Percentiles rank a stretch among this genome's conserved stretches.
Evolutionary conservation across 2,888 invertebrate species (phyloP).

Genomic region (Drosophila leonis): DNA sequence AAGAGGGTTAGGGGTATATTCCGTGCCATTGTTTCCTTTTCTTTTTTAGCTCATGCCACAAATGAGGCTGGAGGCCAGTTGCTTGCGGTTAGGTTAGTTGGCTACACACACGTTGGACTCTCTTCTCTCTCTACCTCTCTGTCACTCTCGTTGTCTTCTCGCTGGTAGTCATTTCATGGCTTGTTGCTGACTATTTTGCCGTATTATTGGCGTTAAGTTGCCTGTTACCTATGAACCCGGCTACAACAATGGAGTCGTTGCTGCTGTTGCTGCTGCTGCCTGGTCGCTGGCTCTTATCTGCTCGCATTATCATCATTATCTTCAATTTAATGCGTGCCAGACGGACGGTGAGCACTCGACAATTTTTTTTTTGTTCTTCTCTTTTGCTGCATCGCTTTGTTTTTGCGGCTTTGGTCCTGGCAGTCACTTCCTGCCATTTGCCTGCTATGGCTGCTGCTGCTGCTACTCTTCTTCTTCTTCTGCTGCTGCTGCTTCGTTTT

Average conservation of each 20-base stretch:
- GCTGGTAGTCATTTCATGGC: constrained; percentile 68
- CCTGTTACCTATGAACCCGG: constrained; percentile 72
- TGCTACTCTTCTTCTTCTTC: not conserved
- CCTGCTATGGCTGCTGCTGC: constrained; percentile 16
- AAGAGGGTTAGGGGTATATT: constrained; percentile 38
- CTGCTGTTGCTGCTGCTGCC: constrained; percentile 11
- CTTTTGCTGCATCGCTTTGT: constrained; percentile 54
- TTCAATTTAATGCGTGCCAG: constrained; percentile 79
- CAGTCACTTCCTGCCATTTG: constrained; percentile 70
- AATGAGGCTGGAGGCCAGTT: constrained; percentile 31
- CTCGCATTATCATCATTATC: constrained; percentile 79
- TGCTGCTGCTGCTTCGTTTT: constrained; percentile 2
- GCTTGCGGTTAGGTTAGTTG: constrained; percentile 12
- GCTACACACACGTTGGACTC: constrained; percentile 2
- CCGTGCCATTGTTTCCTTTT: constrained; percentile 56
- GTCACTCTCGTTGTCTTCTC: not conserved
- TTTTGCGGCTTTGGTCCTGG: constrained; percentile 54
- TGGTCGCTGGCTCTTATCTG: constrained; percentile 51
- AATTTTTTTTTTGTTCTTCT: constrained; percentile 46
- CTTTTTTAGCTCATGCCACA: constrained; percentile 27
- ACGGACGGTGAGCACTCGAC: constrained; percentile 74
- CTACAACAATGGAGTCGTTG: constrained; percentile 22
- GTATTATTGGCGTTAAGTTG: constrained; percentile 79
- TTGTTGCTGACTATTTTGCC: constrained; percentile 66
- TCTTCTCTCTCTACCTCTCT: not conserved